These are phyloP conservation scores for Hydraecia micacea DNA, from an alignment of 2,888 invertebrate genomes.

Conservation along the genomic window DNA sequence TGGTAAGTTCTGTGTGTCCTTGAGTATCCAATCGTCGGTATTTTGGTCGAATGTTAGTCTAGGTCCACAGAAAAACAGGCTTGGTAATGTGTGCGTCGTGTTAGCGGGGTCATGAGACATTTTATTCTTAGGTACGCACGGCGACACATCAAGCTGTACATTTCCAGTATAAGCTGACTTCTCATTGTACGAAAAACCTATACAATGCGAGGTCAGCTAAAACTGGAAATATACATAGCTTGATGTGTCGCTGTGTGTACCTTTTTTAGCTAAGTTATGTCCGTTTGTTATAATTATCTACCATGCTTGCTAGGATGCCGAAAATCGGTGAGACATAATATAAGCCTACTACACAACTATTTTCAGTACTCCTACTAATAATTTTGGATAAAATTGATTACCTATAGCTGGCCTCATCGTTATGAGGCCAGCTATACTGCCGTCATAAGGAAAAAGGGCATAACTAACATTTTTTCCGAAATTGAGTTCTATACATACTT, in stretches of 20 bases:
- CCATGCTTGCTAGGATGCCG: too few species aligned
- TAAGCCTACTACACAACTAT: too few species aligned
- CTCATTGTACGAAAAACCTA: neutral
- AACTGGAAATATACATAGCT: neutral
- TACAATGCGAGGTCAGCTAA: neutral
- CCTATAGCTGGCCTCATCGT: neutral
- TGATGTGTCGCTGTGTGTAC: neutral
- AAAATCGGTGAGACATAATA: neutral
- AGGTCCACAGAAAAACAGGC: constrained; percentile 44
- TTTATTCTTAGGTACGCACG: neutral
- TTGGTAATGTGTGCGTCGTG: constrained; percentile 5
- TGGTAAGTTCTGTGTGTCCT: constrained; percentile 30
- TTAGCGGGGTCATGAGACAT: neutral
- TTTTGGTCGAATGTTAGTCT: constrained; percentile 36
- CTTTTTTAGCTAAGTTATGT: too few species aligned
- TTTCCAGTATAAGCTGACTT: neutral
- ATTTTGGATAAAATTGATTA: neutral
- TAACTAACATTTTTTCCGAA: too few species aligned
- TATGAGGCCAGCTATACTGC: too few species aligned
- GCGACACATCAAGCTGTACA: too few species aligned
- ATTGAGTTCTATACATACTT: too few species aligned
- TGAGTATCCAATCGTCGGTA: constrained; percentile 37
- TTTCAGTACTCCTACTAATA: neutral
- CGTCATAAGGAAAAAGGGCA: too few species aligned
- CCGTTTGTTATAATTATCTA: too few species aligned